Percentiles rank a stretch among this genome's conserved stretches.
Conservation (phyloP, 2,888 invertebrate species). For the Drosophila eohydei region DNA sequence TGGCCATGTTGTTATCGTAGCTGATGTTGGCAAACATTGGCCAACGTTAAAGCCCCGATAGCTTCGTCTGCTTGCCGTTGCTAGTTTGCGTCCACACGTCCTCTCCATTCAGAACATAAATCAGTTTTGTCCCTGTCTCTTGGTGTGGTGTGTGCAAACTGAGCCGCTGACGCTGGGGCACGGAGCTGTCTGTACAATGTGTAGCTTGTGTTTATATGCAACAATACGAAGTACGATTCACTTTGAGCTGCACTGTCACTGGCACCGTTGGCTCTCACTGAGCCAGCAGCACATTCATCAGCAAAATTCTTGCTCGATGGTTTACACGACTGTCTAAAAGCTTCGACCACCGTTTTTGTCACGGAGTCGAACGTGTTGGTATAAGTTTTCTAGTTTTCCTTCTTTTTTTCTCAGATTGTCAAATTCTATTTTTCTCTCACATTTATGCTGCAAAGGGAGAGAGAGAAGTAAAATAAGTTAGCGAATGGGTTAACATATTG, state of each 20-base stretch:
- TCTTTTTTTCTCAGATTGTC: not conserved
- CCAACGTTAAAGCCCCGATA: conserved; percentile 37
- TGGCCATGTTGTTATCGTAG: conserved; percentile 62
- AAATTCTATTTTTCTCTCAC: conserved; percentile 11
- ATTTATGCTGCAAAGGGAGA: conserved; percentile 45
- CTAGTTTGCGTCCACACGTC: conserved; percentile 41
- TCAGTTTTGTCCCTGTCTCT: conserved; percentile 29
- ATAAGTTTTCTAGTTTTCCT: conserved; percentile 8
- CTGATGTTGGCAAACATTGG: conserved; percentile 51
- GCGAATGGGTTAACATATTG: not conserved
- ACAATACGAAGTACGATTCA: conserved; percentile 44
- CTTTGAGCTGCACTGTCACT: conserved; percentile 45
- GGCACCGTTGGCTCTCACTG: conserved; percentile 24
- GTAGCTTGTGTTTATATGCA: conserved; percentile 31
- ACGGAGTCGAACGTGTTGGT: conserved; percentile 29
- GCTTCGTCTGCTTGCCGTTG: conserved; percentile 43
- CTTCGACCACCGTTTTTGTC: conserved; percentile 17
- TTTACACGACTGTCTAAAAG: conserved; percentile 41
- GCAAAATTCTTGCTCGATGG: conserved; percentile 51
- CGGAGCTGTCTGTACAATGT: conserved; percentile 5
- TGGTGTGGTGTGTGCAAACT: conserved; percentile 21
- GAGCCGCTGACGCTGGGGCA: conserved; percentile 1
- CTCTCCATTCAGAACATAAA: conserved; percentile 67
- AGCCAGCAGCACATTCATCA: conserved; percentile 43
- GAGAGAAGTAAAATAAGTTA: conserved; percentile 1